Evolutionary conservation across 1,140 invertebrate genomes (phyloP), one percentile per base, ranked within the genome.

Genomic region (Ruditapes philippinarum): DNA sequence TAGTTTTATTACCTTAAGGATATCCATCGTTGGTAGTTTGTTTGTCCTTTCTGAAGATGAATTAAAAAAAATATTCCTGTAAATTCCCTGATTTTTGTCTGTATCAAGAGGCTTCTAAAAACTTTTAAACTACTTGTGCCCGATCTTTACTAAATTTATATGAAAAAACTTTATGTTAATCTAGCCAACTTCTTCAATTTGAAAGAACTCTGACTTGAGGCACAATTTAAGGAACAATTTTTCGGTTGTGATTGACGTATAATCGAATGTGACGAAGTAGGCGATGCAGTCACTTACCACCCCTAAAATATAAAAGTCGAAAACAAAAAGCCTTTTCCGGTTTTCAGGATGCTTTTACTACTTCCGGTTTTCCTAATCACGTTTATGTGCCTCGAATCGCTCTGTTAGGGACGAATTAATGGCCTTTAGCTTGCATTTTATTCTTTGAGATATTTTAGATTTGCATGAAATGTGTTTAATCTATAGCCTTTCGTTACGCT

Each of bases 391-490:
- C 74, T 31, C 65, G 65, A 70, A 70, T 38, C 65, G 42, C 49
- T 78, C 28, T 51, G 42, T 78, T 78, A 31, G 74, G 74, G 73
- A 78, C 2, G 17, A 49, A 22, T 78, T 78, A 78, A 78, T 78
- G 74, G 74, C 42, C 74, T 49, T 57, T 85, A 51, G 45, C 51
- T 28, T 85, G 82, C 22, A 85, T 51, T 85, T 74, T 70, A 57
- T 85, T 51, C 36, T 33, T 40, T 85, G 68, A 74, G 70, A 74
- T 85, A 57, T 74, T 51, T 85, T 85, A 36, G 45, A 28, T 74
- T 85, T 85, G 68, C 70, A 85, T 74, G 70, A 70, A 83, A 51
- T 51, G n/a, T 36, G 51, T 74, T 57, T 70, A 49, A 83, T 68
- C 42, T 70, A 68, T 42, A 83, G 60, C 22, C 19, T 70, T 65